Percentiles rank a stretch among this genome's conserved stretches.
Evolutionary conservation across 2,888 invertebrate species (phyloP).

Genomic region (Parochlus steinenii): DNA sequence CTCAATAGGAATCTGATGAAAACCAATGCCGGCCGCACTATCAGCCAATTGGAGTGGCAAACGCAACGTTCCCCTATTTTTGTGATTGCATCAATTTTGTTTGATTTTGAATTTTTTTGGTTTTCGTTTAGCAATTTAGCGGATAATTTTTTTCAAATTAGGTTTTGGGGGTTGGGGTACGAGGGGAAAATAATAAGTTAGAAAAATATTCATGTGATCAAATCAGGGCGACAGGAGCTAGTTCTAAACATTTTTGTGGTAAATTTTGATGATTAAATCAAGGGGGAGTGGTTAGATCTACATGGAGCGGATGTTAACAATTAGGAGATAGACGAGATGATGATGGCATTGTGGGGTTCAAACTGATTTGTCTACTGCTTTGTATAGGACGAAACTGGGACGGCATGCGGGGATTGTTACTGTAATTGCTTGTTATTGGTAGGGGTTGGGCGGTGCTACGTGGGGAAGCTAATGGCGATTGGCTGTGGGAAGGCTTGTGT

Average conservation of each 20-base stretch:
- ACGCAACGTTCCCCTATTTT: slow-evolving; percentile 34
- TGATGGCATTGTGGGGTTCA: slow-evolving; percentile 4
- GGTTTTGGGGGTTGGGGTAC: slow-evolving; percentile 7
- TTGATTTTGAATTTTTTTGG: too few relatives aligned
- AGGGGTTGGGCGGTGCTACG: too few relatives aligned
- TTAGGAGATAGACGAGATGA: background rate
- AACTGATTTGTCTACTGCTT: slow-evolving; percentile 18
- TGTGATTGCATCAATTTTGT: too few relatives aligned
- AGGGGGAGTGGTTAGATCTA: too few relatives aligned
- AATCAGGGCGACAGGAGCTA: background rate
- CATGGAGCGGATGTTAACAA: background rate
- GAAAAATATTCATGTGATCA: background rate
- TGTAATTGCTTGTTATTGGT: too few relatives aligned
- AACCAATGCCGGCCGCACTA: slow-evolving; percentile 21
- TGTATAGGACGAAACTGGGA: slow-evolving; percentile 33
- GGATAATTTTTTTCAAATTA: slow-evolving; percentile 7
- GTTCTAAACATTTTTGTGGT: too few relatives aligned
- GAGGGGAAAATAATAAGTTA: background rate
- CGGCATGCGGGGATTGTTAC: slow-evolving; percentile 23
- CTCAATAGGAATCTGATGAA: slow-evolving; percentile 21
- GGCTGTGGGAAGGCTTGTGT: slow-evolving; percentile 28
- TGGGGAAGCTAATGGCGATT: slow-evolving; percentile 20
- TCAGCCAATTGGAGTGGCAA: slow-evolving; percentile 41
- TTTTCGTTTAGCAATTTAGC: slow-evolving; percentile 10
- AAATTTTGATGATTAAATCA: too few relatives aligned